These are phyloP conservation scores for Ceraclea dissimilis DNA, from an alignment of 2,888 invertebrate genomes.

Conservation along the genomic window DNA sequence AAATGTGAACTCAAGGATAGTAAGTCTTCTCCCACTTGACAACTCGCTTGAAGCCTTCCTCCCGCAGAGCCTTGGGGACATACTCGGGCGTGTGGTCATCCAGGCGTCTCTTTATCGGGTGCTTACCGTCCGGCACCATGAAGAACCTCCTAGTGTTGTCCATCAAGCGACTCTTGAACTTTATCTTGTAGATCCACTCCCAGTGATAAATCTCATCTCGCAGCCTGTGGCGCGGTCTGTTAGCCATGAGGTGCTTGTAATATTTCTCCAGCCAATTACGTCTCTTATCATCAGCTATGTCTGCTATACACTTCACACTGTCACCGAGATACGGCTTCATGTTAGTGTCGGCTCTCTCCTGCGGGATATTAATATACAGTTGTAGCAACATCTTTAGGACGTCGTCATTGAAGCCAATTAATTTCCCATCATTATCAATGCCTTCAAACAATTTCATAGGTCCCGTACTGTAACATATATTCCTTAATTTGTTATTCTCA, in stretches of 20 bases:
- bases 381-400: slow-evolving; percentile 65
- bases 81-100: slow-evolving; percentile 61
- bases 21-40: slow-evolving; percentile 60
- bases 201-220: slow-evolving; percentile 68
- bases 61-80: slow-evolving; percentile 60
- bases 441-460: slow-evolving; percentile 66
- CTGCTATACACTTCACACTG: slow-evolving; percentile 51
- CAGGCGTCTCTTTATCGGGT: slow-evolving; percentile 55
- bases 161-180: slow-evolving; percentile 58
- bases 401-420: slow-evolving; percentile 73
- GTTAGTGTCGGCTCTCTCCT: slow-evolving; percentile 49
- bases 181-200: slow-evolving; percentile 76
- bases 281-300: slow-evolving; percentile 61
- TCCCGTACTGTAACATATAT: slow-evolving; percentile 72
- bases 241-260: slow-evolving; percentile 62
- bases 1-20: slow-evolving; percentile 45
- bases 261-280: slow-evolving; percentile 61
- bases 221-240: slow-evolving; percentile 55
- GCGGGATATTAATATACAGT: slow-evolving; percentile 65
- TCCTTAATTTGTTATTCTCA: slow-evolving; percentile 61
- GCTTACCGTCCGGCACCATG: slow-evolving; percentile 48
- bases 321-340: slow-evolving; percentile 67
- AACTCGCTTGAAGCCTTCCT: slow-evolving; percentile 52
- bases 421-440: slow-evolving; percentile 58
- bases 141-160: slow-evolving; percentile 65